These are phyloP conservation scores for Odontocerum albicorne DNA, from an alignment of 2,888 invertebrate species.

Conservation along the genomic window DNA sequence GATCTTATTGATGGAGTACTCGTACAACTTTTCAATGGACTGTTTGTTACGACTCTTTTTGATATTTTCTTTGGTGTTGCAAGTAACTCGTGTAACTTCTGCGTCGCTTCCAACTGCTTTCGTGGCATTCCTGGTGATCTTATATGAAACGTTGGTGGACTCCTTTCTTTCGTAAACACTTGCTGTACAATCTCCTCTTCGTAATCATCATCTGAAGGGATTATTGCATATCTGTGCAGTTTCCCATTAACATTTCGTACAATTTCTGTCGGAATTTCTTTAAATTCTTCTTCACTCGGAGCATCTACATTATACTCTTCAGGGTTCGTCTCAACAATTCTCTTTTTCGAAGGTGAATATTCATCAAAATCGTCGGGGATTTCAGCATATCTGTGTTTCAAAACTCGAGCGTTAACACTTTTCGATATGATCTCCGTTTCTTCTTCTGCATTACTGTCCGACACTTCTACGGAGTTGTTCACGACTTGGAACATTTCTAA, in stretches of 20 bases:
- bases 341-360: slow-evolving; percentile 55
- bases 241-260: slow-evolving; percentile 68
- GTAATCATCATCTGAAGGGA: slow-evolving; percentile 60
- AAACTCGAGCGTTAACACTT: slow-evolving; percentile 38
- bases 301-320: slow-evolving; percentile 60
- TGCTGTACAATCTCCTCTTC: slow-evolving; percentile 37
- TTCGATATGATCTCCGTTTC: slow-evolving; percentile 31
- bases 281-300: slow-evolving; percentile 56
- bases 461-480: slow-evolving; percentile 15
- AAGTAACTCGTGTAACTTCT: slow-evolving; percentile 73
- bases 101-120: slow-evolving; percentile 70
- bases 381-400: slow-evolving; percentile 58
- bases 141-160: slow-evolving; percentile 36
- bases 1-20: slow-evolving; percentile 56
- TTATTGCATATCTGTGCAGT: slow-evolving; percentile 59
- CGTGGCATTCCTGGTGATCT: slow-evolving; percentile 51
- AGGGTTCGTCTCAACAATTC: slow-evolving; percentile 51
- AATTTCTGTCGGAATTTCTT: slow-evolving; percentile 59
- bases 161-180: slow-evolving; percentile 9
- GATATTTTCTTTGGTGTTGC: slow-evolving; percentile 69
- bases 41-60: slow-evolving; percentile 37
- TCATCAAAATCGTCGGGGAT: slow-evolving; percentile 53
- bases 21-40: slow-evolving; percentile 48
- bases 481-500: slow-evolving; percentile 55
- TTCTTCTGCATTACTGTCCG: slow-evolving; percentile 37